Evolutionary conservation across 2,888 invertebrate genomes (phyloP), one percentile per base, ranked within the genome.

Genomic region (Cancer borealis): DNA sequence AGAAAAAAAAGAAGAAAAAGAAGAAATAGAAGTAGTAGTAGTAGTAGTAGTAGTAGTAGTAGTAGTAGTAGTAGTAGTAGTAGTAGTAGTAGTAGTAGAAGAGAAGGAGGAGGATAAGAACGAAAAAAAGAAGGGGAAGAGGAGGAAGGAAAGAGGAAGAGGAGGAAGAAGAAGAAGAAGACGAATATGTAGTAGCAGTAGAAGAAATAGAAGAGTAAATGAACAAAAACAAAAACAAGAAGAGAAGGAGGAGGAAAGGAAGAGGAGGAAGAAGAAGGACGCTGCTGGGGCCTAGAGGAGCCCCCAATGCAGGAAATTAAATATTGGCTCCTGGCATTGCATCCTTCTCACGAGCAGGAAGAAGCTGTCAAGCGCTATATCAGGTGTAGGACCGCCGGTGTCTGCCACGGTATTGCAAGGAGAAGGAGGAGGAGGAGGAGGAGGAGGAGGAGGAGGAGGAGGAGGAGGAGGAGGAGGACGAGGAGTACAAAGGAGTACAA

Each of bases 261-360:
- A 14, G 14, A 54, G 17, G 14, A 54, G 14, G 14, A 54, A 14
- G 54, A 54, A 10, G 14, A 54, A 54, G 14, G 12, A 54, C 39
- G 39, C 2, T 39, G 54, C 3, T 12, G 54, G 54, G 17, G 12
- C 14, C 14, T 12, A 45, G 88, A 21, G 21, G 88, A 46, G 39
- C 17, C 88, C 46, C 88, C 39, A 39, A 88, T 46, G 88, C 88
- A 88, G 88, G 88, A 88, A 88, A 88, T 88, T 88, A 88, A 88
- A 88, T 88, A 88, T 88, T 88, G 88, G 88, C 88, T 88, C 17
- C 45, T 26, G 88, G 88, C 39, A 46, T 46, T 45, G 39, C 88
- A 39, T 88, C 88, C 46, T 88, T 21, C 26, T 46, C 21, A 46
- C 30, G 14, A 39, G 88, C 17, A 88, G 84, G 39, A 39, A 84